Percentiles rank a stretch among this genome's conserved stretches.
phyloP scores from a whole-genome alignment of 2,113 vertebrate species.

The Okapia johnstoni region DNA sequence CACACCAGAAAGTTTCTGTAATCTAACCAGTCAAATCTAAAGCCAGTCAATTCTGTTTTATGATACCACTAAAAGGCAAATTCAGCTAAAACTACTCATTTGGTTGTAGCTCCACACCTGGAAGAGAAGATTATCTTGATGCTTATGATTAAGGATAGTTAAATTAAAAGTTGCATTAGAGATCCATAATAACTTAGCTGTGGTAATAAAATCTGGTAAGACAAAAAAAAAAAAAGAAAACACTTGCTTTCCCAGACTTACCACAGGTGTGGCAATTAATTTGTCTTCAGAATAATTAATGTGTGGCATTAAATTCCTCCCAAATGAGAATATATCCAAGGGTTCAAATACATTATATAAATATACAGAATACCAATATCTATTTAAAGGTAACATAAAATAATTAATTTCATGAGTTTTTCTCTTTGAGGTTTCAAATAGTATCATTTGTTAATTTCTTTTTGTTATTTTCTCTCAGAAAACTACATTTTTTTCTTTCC shows the following conservation, averaged over 20 bases:
- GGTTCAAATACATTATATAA: neutral
- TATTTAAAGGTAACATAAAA: neutral
- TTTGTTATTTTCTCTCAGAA: neutral
- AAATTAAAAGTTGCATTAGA: constrained; percentile 19
- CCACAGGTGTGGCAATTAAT: neutral
- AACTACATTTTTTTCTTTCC: neutral
- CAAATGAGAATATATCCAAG: neutral
- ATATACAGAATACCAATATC: neutral
- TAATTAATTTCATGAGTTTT: neutral
- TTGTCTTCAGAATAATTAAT: constrained; percentile 36
- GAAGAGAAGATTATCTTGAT: neutral
- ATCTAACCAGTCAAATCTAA: neutral
- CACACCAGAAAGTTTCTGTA: neutral
- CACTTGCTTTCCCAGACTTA: neutral
- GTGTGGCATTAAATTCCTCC: neutral
- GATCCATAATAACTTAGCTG: neutral
- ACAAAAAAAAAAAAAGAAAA: too few relatives aligned
- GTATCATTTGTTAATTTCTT: neutral
- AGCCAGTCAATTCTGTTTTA: neutral
- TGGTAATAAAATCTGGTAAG: neutral
- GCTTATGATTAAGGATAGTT: neutral
- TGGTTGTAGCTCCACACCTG: neutral
- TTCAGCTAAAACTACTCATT: neutral
- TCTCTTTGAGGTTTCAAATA: neutral
- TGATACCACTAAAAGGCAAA: neutral